These are phyloP conservation scores for Eulemur mongoz DNA, from an alignment of 2,797 vertebrate genomes.

Conservation along the genomic window DNA sequence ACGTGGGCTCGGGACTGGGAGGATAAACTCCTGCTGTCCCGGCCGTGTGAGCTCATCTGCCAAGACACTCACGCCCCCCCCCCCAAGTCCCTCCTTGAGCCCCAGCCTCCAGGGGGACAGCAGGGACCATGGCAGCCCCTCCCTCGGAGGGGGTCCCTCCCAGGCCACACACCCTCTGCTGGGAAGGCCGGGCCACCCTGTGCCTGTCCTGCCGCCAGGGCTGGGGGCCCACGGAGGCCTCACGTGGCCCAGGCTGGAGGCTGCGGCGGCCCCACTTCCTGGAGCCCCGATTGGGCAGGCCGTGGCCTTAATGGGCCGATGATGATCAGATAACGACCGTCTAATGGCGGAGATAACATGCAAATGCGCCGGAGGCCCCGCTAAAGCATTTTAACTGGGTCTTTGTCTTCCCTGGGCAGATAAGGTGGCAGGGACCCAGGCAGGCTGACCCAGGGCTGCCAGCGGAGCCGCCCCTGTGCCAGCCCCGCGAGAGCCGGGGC, in stretches of 20 bases:
- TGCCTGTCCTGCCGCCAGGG: background rate
- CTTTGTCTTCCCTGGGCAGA: slow-evolving; percentile 86
- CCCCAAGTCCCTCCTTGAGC: background rate
- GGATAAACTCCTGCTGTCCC: background rate
- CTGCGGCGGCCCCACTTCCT: slow-evolving; percentile 79
- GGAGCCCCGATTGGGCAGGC: slow-evolving; percentile 79
- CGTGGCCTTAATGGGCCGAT: slow-evolving; percentile 86
- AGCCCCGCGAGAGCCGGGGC: background rate
- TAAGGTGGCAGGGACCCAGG: slow-evolving; percentile 86
- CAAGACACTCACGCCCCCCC: background rate
- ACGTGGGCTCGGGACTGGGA: background rate
- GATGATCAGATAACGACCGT: slow-evolving; percentile 84
- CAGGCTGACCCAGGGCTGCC: slow-evolving; percentile 73
- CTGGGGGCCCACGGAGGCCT: background rate
- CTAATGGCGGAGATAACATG: slow-evolving; percentile 88
- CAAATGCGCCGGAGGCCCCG: slow-evolving; percentile 84
- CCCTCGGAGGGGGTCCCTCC: background rate
- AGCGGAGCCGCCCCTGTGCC: background rate
- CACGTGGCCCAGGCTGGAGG: slow-evolving; percentile 19
- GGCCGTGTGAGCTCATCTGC: background rate
- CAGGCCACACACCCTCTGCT: background rate
- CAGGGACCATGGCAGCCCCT: background rate
- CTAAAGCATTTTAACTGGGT: slow-evolving; percentile 84
- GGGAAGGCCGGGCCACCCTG: background rate
- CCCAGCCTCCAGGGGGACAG: background rate